Conservation (phyloP, 2,113 vertebrate genomes). For the Camelus dromedarius region DNA sequence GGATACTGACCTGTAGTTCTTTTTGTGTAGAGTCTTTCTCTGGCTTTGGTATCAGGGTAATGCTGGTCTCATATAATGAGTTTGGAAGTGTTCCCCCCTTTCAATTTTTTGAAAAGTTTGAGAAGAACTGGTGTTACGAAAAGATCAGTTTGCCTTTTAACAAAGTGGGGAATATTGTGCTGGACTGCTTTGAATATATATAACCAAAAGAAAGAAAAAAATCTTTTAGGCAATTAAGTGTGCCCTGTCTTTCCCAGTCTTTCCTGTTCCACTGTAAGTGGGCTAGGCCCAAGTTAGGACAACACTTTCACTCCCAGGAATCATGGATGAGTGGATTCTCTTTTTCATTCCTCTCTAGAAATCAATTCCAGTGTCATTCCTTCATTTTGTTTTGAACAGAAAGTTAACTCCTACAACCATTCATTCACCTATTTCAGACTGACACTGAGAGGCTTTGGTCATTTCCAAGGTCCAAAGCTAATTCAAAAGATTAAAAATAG, state of each 20-base stretch:
- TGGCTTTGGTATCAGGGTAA: neutral
- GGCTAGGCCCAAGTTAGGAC: neutral
- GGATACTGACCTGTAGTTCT: neutral
- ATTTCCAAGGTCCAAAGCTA: neutral
- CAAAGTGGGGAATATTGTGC: neutral
- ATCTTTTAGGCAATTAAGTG: neutral
- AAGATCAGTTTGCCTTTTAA: neutral
- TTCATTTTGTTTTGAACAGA: neutral
- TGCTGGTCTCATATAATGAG: neutral
- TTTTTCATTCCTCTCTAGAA: neutral
- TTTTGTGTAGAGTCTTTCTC: neutral
- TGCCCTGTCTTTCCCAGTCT: neutral
- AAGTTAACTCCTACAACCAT: neutral
- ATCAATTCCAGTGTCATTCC: neutral
- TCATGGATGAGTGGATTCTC: neutral
- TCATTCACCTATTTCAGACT: neutral
- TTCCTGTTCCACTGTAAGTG: neutral
- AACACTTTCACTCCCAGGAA: neutral
- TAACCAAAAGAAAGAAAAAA: neutral
- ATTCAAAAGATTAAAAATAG: neutral
- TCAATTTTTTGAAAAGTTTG: neutral
- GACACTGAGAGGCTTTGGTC: neutral
- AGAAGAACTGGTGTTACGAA: neutral
- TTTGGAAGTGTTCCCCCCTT: neutral
- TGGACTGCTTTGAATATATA: neutral